phyloP scores from a whole-genome alignment of 2,113 vertebrate species.

The Leucosticte australis region DNA sequence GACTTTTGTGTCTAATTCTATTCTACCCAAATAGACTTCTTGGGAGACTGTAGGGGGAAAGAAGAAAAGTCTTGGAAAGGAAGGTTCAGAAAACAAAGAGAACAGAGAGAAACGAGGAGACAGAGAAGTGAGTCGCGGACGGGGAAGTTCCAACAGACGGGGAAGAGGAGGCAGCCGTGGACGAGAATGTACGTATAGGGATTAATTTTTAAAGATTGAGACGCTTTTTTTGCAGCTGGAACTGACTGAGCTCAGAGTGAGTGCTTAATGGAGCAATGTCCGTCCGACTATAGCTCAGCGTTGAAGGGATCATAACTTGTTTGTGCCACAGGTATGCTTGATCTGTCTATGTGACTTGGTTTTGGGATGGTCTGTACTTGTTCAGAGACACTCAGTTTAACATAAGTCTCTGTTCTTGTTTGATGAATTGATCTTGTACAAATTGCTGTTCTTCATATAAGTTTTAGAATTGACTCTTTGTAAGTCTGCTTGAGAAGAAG shows the following conservation, averaged over 20 bases:
- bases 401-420: background rate
- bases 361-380: background rate
- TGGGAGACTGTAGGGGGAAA: constrained; percentile 98
- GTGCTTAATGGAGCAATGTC: background rate
- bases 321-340: background rate
- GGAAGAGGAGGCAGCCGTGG: constrained; percentile 84
- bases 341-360: background rate
- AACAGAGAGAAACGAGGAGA: constrained; percentile 88
- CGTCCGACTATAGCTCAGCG: accelerated
- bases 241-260: background rate
- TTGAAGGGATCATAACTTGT: background rate
- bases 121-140: constrained; percentile 83
- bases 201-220: background rate
- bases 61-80: constrained; percentile 91
- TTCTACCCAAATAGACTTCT: constrained; percentile 81
- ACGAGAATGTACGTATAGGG: constrained; percentile 81
- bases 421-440: background rate
- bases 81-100: constrained; percentile 89
- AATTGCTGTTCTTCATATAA: background rate
- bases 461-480: background rate
- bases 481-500: background rate
- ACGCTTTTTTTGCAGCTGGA: background rate
- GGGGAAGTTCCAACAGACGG: constrained; percentile 82
- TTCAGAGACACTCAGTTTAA: background rate
- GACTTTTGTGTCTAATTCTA: constrained; percentile 5